phyloP scores from a whole-genome alignment of 2,888 invertebrate species.

The Callimorpha dominula region DNA sequence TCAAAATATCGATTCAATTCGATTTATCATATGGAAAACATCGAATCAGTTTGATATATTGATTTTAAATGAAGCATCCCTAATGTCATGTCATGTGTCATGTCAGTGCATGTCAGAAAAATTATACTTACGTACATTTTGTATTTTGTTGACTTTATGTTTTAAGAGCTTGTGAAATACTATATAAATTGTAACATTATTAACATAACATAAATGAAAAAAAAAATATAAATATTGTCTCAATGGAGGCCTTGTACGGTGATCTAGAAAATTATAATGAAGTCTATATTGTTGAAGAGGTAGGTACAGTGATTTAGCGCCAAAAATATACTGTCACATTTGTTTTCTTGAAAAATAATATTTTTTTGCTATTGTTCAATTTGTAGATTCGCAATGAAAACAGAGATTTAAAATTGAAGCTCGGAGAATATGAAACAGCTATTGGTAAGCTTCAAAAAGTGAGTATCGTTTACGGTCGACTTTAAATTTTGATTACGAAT shows the following conservation, averaged over 20 bases:
- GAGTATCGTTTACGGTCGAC: constrained; percentile 50
- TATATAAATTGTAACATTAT: background rate
- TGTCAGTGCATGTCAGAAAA: too few relatives aligned
- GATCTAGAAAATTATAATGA: constrained; percentile 78
- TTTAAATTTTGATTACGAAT: background rate
- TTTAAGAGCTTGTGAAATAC: background rate
- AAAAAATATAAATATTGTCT: constrained; percentile 12
- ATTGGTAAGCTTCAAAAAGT: constrained; percentile 75
- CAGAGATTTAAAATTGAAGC: constrained; percentile 65
- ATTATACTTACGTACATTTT: too few relatives aligned
- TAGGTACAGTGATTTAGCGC: constrained; percentile 79
- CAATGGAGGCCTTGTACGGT: constrained; percentile 74
- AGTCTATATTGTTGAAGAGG: constrained; percentile 67
- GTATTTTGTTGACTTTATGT: background rate
- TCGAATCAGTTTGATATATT: too few relatives aligned
- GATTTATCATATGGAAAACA: too few relatives aligned
- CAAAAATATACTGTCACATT: constrained; percentile 56
- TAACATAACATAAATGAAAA: background rate
- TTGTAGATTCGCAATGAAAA: constrained; percentile 74
- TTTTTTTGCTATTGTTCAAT: constrained; percentile 35
- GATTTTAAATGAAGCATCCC: too few relatives aligned
- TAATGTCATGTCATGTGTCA: too few relatives aligned
- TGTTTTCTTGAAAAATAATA: background rate
- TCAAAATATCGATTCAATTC: too few relatives aligned
- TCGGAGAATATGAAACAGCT: constrained; percentile 65